Percentiles rank a stretch among this genome's conserved stretches.
phyloP scores from a whole-genome alignment of 1,140 invertebrate species.

The Papilio aristodemus region DNA sequence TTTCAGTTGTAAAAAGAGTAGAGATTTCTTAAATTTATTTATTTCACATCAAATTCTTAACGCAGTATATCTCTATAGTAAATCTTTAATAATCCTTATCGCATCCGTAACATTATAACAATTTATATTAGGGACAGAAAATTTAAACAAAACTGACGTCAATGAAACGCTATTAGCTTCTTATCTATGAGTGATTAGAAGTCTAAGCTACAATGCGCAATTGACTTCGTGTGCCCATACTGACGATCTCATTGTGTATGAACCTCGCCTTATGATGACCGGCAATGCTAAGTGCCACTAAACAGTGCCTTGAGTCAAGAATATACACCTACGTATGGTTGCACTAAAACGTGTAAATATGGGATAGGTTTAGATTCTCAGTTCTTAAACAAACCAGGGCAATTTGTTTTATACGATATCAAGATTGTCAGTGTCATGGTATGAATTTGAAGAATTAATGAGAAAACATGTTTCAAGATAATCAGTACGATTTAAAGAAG shows the following conservation, averaged over 20 bases:
- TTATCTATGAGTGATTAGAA: slow-evolving; percentile 37
- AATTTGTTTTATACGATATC: too few relatives aligned
- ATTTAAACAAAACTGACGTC: slow-evolving; percentile 38
- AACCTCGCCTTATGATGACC: slow-evolving; percentile 43
- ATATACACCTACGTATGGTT: slow-evolving; percentile 14
- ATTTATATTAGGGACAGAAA: slow-evolving; percentile 39
- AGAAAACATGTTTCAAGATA: too few relatives aligned
- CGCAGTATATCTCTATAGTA: too few relatives aligned
- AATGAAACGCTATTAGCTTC: slow-evolving; percentile 30
- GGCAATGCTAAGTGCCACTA: slow-evolving; percentile 36
- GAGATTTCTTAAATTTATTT: too few relatives aligned
- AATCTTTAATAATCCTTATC: too few relatives aligned
- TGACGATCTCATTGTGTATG: slow-evolving; percentile 42
- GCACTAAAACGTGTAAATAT: neutral
- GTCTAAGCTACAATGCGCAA: slow-evolving; percentile 38
- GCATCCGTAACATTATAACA: slow-evolving; percentile 35
- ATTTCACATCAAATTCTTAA: too few relatives aligned
- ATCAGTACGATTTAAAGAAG: too few relatives aligned
- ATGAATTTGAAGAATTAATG: too few relatives aligned
- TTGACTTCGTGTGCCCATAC: slow-evolving; percentile 38
- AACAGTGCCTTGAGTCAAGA: slow-evolving; percentile 34
- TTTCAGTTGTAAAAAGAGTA: too few relatives aligned
- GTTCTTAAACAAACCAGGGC: too few relatives aligned
- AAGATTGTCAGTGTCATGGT: too few relatives aligned
- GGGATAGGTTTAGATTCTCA: neutral